These are phyloP conservation scores for Ophion ventricosus DNA, from an alignment of 2,888 invertebrate species.

Conservation along the genomic window DNA sequence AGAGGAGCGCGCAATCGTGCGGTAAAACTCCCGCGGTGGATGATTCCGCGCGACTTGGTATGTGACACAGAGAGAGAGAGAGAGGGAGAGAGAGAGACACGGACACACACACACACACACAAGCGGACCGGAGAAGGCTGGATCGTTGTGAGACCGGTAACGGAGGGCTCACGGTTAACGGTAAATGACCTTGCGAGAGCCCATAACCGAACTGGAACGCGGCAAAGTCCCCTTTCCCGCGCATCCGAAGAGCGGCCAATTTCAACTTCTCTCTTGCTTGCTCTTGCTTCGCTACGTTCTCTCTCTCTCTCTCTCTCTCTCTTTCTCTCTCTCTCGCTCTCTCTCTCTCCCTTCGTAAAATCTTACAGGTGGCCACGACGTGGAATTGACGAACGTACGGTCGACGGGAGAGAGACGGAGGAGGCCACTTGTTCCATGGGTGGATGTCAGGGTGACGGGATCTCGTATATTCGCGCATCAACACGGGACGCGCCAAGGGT, in stretches of 20 bases:
- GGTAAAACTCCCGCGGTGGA: background rate
- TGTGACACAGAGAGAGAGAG: background rate
- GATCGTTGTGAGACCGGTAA: conserved; percentile 64
- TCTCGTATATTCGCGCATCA: too few species aligned
- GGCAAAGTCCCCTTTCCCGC: background rate
- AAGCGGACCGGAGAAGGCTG: too few species aligned
- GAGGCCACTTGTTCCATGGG: too few species aligned
- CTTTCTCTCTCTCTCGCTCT: conserved; percentile 26
- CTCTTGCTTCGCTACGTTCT: too few species aligned
- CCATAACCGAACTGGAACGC: conserved; percentile 64
- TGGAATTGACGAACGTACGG: conserved; percentile 17
- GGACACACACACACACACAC: too few species aligned
- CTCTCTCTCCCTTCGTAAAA: conserved; percentile 62
- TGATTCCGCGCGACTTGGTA: too few species aligned
- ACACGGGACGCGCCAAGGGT: background rate
- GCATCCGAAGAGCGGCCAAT: too few species aligned
- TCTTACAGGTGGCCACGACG: conserved; percentile 65
- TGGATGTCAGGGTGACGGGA: too few species aligned
- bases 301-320: conserved; percentile 1
- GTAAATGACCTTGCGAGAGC: conserved; percentile 57
- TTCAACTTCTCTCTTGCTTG: background rate
- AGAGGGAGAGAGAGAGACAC: too few species aligned
- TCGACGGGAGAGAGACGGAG: too few species aligned
- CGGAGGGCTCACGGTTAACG: conserved; percentile 64
- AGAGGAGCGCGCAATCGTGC: conserved; percentile 21